These are phyloP conservation scores for Drosophila niveifrons DNA, from an alignment of 2,888 invertebrate species.

Conservation along the genomic window DNA sequence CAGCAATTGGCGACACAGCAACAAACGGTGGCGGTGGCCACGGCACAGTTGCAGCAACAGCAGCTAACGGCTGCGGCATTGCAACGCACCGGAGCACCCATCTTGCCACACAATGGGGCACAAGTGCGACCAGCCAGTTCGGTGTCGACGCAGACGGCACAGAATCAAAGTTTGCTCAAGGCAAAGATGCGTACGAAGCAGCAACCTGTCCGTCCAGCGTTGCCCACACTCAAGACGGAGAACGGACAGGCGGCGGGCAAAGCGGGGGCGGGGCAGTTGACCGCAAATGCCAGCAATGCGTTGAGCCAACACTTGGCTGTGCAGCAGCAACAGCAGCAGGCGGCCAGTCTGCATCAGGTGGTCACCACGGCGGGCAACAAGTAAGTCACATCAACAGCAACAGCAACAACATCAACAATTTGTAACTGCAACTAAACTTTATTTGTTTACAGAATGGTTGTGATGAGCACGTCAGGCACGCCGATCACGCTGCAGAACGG, in stretches of 20 bases:
- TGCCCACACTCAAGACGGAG: constrained; percentile 87
- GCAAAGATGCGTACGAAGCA: constrained; percentile 90
- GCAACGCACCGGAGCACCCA: constrained; percentile 85
- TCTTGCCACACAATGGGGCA: constrained; percentile 87
- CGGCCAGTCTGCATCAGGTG: constrained; percentile 86
- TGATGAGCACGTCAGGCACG: constrained; percentile 84
- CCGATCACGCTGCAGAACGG: constrained; percentile 84
- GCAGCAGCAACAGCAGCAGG: constrained; percentile 61
- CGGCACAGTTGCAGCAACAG: constrained; percentile 59
- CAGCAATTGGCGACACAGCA: constrained; percentile 73
- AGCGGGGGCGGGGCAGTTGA: constrained; percentile 33
- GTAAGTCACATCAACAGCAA: constrained; percentile 81
- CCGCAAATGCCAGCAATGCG: constrained; percentile 78
- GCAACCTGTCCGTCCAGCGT: constrained; percentile 89
- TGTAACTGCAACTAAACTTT: background rate
- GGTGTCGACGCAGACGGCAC: constrained; percentile 93
- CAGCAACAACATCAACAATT: background rate
- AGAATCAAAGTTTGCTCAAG: constrained; percentile 85
- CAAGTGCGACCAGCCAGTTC: constrained; percentile 92
- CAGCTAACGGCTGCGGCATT: constrained; percentile 67
- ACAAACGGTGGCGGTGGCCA: constrained; percentile 73
- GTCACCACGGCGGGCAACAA: constrained; percentile 86
- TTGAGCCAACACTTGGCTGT: constrained; percentile 64
- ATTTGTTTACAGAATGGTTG: constrained; percentile 83
- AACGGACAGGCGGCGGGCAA: constrained; percentile 88